These are phyloP conservation scores for Microctonus hyperodae DNA, from an alignment of 2,888 invertebrate species.

Conservation along the genomic window DNA sequence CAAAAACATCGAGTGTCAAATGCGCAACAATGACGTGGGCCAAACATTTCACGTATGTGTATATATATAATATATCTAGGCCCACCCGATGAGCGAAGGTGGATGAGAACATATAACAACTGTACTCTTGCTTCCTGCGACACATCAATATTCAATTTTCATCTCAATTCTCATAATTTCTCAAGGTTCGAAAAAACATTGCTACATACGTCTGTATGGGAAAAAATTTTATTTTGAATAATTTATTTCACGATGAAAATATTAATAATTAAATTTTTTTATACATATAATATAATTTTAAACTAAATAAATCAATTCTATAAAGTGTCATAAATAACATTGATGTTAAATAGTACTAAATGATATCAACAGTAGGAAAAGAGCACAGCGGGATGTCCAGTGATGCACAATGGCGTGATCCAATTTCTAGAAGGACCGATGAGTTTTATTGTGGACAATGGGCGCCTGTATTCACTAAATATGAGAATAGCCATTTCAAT, in stretches of 20 bases:
- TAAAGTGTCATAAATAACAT: conserved; percentile 36
- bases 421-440: conserved; percentile 34
- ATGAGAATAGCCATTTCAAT: conserved; percentile 5
- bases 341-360: conserved; percentile 40
- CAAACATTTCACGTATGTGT: conserved; percentile 46
- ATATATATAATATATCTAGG: no score
- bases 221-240: background rate
- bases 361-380: conserved; percentile 36
- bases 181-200: background rate
- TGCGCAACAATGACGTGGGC: conserved; percentile 51
- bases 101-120: background rate
- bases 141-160: conserved; percentile 26
- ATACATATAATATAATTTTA: conserved; percentile 25
- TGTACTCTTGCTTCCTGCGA: background rate
- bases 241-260: background rate
- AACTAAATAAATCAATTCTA: conserved; percentile 29
- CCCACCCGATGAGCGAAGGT: conserved; percentile 46
- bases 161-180: conserved; percentile 19
- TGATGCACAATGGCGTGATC: conserved; percentile 39
- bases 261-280: background rate
- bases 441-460: conserved; percentile 12
- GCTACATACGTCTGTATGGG: no score
- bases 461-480: background rate
- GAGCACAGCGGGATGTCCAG: conserved; percentile 32
- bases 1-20: conserved; percentile 49